phyloP scores from a whole-genome alignment of 2,113 vertebrate genomes.

The Hemiprocne comata region DNA sequence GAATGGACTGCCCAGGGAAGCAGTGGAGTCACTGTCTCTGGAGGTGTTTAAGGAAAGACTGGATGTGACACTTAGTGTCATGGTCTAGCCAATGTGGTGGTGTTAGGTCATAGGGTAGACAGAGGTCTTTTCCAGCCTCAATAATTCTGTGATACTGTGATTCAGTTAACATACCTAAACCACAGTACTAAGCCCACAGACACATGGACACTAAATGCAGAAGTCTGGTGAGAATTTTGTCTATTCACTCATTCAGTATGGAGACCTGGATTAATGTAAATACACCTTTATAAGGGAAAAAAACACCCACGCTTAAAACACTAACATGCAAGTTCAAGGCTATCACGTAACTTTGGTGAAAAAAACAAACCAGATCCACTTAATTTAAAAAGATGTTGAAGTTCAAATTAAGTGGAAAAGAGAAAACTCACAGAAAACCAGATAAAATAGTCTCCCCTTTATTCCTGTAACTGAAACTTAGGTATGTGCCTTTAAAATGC shows the following conservation, averaged over 20 bases:
- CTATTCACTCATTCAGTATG: background rate
- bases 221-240: background rate
- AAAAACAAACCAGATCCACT: background rate
- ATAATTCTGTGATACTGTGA: no score
- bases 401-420: background rate
- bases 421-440: background rate
- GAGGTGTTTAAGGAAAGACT: no score
- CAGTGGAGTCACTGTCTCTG: no score
- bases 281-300: fast-evolving
- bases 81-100: no score
- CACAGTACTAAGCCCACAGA: background rate
- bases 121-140: no score
- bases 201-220: background rate
- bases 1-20: no score
- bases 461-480: background rate
- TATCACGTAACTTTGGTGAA: background rate
- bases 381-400: background rate
- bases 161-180: background rate
- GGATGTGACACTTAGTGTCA: no score
- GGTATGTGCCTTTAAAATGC: background rate
- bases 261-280: background rate
- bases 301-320: fast-evolving
- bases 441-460: background rate
- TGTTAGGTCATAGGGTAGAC: no score
- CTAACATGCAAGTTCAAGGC: background rate